Evolutionary conservation across 2,888 invertebrate species (phyloP), one percentile per base, ranked within the genome.

Genomic region (Deladenus siricidicola): DNA sequence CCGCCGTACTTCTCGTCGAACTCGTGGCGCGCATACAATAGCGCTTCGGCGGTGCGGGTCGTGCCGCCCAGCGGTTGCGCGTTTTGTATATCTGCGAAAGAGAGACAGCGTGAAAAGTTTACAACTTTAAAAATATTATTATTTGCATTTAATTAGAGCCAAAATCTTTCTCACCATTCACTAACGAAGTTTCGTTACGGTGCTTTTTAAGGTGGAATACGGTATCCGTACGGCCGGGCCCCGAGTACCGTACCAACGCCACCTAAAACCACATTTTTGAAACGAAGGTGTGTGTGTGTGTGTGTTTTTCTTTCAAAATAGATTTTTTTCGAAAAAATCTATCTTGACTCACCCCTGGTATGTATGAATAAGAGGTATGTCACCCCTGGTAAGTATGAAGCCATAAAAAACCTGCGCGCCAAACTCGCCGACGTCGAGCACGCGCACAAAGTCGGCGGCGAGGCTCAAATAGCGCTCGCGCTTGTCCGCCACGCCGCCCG

Each of bases 21-120:
- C 10, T 68, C 67, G 26, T 62, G 60, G 0, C 51, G 57, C 3
- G 96, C 72, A 47, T 62, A 68, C 2, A 60, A 50, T 24, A 73
- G 66, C 1, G 73, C 73, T 30, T 70, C 70, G 0, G 65, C 70
- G 3, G 72, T 73, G 21, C 70, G 56, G 0, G 73, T 73, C 8
- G 70, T 70, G 4, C 72, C 72, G 21, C 71, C 73, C 29, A 67
- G 56, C 8, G 68, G 52, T 42, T 65, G 54, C 17, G 54, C 50
- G 6, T 28, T 34, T 3, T 23, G 48, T 17, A 66, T 44, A 34
- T 66, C 64, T 67, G 19, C 23, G 17, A 26, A n/a, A n/a, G n/a
- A n/a, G n/a, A n/a, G n/a, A n/a, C n/a, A n/a, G n/a, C n/a, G n/a
- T n/a, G n/a, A n/a, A n/a, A n/a, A n/a, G n/a, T n/a, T n/a, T n/a